phyloP scores from a whole-genome alignment of 1,140 invertebrate genomes.

The Drosophila azteca region DNA sequence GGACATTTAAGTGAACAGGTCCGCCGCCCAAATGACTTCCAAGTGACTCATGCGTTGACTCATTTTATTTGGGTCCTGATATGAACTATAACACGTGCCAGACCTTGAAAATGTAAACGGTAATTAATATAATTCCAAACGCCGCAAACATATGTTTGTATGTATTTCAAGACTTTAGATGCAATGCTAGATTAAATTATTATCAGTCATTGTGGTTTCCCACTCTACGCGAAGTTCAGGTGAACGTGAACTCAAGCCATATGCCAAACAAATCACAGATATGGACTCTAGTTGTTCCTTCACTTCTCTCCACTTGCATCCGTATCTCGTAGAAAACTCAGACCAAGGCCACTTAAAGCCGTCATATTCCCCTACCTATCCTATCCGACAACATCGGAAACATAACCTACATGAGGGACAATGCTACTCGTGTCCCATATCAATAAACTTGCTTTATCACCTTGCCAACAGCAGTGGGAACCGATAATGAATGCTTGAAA shows the following conservation, averaged over 20 bases:
- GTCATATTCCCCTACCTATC: neutral
- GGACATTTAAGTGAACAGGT: conserved; percentile 17
- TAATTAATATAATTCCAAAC: too few species aligned
- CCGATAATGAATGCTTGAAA: conserved; percentile 28
- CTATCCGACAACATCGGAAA: conserved; percentile 2
- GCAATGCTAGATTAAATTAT: too few species aligned
- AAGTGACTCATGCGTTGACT: conserved; percentile 25
- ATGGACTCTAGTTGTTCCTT: neutral
- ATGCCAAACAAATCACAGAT: too few species aligned
- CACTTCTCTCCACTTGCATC: neutral
- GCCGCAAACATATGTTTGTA: too few species aligned
- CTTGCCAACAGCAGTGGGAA: neutral
- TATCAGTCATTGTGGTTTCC: too few species aligned
- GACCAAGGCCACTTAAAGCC: neutral
- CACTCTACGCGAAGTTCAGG: too few species aligned
- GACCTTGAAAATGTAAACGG: too few species aligned
- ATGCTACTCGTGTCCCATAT: conserved; percentile 29
- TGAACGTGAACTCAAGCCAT: too few species aligned
- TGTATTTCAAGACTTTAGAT: too few species aligned
- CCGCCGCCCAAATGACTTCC: neutral
- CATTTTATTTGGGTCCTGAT: conserved; percentile 46
- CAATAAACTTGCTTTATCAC: conserved; percentile 23
- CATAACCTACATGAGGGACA: conserved; percentile 14
- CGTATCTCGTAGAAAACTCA: neutral
- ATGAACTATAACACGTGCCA: conserved; percentile 30